Evolutionary conservation across 2,113 vertebrate species (phyloP).

Genomic region (Corythoichthys haematopterus): DNA sequence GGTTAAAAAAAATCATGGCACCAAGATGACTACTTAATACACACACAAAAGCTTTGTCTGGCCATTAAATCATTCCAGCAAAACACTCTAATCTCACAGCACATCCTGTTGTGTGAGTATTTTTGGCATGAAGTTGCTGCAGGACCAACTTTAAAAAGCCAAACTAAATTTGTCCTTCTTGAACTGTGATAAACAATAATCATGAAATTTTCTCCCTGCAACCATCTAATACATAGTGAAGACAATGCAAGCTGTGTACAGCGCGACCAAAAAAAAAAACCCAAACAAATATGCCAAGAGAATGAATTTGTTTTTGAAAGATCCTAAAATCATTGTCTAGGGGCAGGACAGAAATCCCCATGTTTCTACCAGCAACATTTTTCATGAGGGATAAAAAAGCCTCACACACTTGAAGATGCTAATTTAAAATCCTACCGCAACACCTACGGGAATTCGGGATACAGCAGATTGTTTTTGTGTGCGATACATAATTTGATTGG

Average conservation of each 20-base stretch:
- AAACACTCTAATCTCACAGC: not conserved
- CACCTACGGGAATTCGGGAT: not conserved
- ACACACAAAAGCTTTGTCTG: not conserved
- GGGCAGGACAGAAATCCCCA: not conserved
- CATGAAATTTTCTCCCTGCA: not conserved
- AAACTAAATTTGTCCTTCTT: not conserved
- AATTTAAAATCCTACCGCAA: slow-evolving; percentile 3
- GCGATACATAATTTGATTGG: slow-evolving; percentile 3
- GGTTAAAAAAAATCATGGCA: not conserved
- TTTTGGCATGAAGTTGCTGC: not conserved
- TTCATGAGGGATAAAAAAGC: not conserved
- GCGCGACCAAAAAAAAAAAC: not conserved
- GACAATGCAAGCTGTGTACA: not conserved
- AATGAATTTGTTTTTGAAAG: not conserved
- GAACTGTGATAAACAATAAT: not conserved
- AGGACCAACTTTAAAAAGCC: not conserved
- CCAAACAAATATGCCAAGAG: not conserved
- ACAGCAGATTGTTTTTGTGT: not conserved
- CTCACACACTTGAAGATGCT: not conserved
- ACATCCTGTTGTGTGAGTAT: not conserved
- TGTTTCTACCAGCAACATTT: not conserved
- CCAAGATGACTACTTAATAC: not conserved
- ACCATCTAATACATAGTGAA: not conserved
- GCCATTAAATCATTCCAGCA: not conserved
- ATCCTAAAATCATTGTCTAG: not conserved